Conservation (phyloP, 2,113 vertebrate genomes). For the Hippolais icterina region DNA sequence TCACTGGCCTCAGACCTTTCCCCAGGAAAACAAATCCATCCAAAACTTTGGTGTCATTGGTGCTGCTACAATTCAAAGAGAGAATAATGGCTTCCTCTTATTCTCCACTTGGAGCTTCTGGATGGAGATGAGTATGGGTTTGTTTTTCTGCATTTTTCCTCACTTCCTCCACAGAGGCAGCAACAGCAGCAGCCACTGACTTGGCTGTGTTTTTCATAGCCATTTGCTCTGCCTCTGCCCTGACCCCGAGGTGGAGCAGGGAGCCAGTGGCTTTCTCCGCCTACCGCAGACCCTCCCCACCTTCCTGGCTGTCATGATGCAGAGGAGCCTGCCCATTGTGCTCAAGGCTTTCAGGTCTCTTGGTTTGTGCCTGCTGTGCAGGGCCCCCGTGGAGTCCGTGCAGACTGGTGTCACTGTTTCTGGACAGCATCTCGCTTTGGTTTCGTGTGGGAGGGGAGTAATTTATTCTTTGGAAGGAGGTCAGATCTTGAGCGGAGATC, state of each 20-base stretch:
- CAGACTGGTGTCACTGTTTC: slow-evolving; percentile 57
- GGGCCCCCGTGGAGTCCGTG: background rate
- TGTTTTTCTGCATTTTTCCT: slow-evolving; percentile 51
- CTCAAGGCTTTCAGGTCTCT: background rate
- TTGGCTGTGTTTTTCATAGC: slow-evolving; percentile 11
- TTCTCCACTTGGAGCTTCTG: slow-evolving; percentile 13
- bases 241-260: background rate
- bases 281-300: background rate
- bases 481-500: slow-evolving; percentile 14
- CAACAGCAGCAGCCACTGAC: slow-evolving; percentile 6
- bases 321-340: background rate
- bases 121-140: slow-evolving; percentile 38
- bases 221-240: slow-evolving; percentile 1
- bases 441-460: slow-evolving; percentile 61
- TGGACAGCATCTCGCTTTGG: slow-evolving; percentile 47
- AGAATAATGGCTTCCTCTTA: slow-evolving; percentile 11
- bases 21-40: slow-evolving; percentile 53
- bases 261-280: background rate
- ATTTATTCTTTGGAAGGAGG: slow-evolving; percentile 73
- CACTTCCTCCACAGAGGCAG: background rate
- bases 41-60: slow-evolving; percentile 15
- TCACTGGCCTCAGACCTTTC: background rate
- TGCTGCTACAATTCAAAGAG: slow-evolving; percentile 64
- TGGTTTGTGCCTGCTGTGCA: slow-evolving; percentile 17
- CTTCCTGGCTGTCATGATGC: background rate